phyloP scores from a whole-genome alignment of 2,113 vertebrate species.

The Beaufortia kweichowensis region DNA sequence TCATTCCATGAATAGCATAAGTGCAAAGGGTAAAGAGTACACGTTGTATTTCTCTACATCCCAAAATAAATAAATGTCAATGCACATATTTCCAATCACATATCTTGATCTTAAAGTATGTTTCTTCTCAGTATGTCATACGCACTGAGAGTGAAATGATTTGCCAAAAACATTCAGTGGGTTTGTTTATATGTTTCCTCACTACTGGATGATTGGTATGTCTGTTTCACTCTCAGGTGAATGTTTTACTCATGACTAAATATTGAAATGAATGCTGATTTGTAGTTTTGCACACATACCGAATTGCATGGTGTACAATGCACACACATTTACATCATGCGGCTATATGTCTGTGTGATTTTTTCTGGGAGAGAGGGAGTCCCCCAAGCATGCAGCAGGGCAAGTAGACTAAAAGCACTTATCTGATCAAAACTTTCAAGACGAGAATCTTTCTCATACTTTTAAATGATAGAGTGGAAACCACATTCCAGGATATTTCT shows the following conservation, averaged over 20 bases:
- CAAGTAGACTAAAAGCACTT: not conserved
- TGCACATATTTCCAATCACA: too few relatives aligned
- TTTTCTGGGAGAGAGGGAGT: slow-evolving; percentile 37
- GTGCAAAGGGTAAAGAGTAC: too few relatives aligned
- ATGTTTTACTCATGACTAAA: slow-evolving; percentile 8
- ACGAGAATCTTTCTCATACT: not conserved
- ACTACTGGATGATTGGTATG: not conserved
- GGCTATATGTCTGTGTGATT: slow-evolving; percentile 10
- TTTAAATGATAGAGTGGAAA: slow-evolving; percentile 14
- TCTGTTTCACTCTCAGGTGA: not conserved
- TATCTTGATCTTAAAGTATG: too few relatives aligned
- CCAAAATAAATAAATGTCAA: not conserved
- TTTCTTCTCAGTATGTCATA: not conserved
- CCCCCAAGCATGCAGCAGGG: slow-evolving; percentile 44
- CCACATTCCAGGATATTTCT: slow-evolving; percentile 43
- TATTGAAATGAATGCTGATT: not conserved
- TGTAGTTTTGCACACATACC: not conserved
- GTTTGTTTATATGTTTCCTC: slow-evolving; percentile 3
- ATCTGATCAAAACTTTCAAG: not conserved
- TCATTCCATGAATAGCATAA: too few relatives aligned
- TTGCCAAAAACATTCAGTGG: not conserved
- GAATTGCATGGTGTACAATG: too few relatives aligned
- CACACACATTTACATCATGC: not conserved
- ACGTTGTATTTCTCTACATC: not conserved
- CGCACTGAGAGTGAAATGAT: not conserved